Evolutionary conservation across 1,140 invertebrate genomes (phyloP).

Genomic region (Theocolax elegans): DNA sequence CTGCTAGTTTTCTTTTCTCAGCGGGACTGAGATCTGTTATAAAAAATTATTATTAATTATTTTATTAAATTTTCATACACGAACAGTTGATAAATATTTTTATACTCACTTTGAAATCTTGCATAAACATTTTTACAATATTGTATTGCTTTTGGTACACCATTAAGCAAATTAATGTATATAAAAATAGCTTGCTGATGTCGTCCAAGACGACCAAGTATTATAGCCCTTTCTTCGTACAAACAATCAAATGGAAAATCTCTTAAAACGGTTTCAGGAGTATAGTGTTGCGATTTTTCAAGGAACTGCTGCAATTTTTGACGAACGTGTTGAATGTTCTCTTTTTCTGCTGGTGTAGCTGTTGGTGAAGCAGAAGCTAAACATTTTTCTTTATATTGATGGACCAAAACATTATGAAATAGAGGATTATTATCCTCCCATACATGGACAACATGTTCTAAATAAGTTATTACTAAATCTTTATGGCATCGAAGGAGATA

Average conservation of each 20-base stretch:
- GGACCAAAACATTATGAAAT: slow-evolving; percentile 92
- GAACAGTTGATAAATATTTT: not conserved
- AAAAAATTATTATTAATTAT: no score
- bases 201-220: slow-evolving; percentile 86
- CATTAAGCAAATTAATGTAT: slow-evolving; percentile 85
- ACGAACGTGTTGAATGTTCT: slow-evolving; percentile 73
- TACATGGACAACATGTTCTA: slow-evolving; percentile 92
- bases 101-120: slow-evolving; percentile 56
- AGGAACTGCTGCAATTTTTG: slow-evolving; percentile 88
- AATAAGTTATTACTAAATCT: slow-evolving; percentile 87
- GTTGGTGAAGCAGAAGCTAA: slow-evolving; percentile 69
- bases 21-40: slow-evolving; percentile 49
- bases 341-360: slow-evolving; percentile 71
- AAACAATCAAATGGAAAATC: slow-evolving; percentile 89
- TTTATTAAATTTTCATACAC: not conserved
- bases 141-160: slow-evolving; percentile 82
- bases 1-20: slow-evolving; percentile 58
- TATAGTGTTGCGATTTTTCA: slow-evolving; percentile 84
- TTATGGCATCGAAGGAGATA: slow-evolving; percentile 87
- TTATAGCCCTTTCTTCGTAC: slow-evolving; percentile 92
- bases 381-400: slow-evolving; percentile 82
- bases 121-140: slow-evolving; percentile 83
- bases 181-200: slow-evolving; percentile 93
- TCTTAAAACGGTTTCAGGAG: slow-evolving; percentile 86
- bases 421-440: slow-evolving; percentile 89